A percentile compares a stretch with the other conserved stretches of the same genome.
Evolutionary conservation across 2,888 invertebrate genomes (phyloP).

Genomic region (Carterocephalus palaemon): DNA sequence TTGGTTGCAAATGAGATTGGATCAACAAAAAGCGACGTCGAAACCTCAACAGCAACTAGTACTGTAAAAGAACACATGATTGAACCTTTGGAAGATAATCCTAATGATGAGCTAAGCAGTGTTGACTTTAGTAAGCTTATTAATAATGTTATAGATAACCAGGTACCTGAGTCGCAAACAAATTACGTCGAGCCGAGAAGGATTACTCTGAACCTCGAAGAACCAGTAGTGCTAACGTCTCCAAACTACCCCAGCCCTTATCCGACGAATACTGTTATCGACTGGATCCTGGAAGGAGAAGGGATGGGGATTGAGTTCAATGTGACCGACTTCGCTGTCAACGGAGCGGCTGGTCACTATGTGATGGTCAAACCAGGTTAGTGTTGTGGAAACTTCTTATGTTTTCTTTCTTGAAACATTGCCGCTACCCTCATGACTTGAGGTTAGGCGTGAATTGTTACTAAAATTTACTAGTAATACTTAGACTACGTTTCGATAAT

Average conservation of each 20-base stretch:
- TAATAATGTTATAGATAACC: not conserved
- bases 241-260: constrained; percentile 54
- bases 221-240: constrained; percentile 47
- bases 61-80: constrained; percentile 1
- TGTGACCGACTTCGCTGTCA: constrained; percentile 56
- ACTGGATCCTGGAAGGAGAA: constrained; percentile 61
- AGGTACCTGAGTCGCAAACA: not conserved
- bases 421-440: no score
- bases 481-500: no score
- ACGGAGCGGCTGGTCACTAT: constrained; percentile 57
- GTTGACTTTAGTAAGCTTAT: not conserved
- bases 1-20: constrained; percentile 34
- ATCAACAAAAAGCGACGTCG: constrained; percentile 17
- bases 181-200: not conserved
- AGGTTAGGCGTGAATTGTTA: no score
- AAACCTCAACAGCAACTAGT: constrained; percentile 8
- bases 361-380: constrained; percentile 68
- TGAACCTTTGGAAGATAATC: constrained; percentile 10
- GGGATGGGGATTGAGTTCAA: constrained; percentile 68
- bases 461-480: no score
- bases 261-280: constrained; percentile 49
- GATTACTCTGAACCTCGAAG: constrained; percentile 43
- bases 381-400: no score
- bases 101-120: not conserved
- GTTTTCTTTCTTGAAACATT: no score